Base-by-base conservation (phyloP, 2,113 vertebrate species). In the Erinaceus europaeus region DNA sequence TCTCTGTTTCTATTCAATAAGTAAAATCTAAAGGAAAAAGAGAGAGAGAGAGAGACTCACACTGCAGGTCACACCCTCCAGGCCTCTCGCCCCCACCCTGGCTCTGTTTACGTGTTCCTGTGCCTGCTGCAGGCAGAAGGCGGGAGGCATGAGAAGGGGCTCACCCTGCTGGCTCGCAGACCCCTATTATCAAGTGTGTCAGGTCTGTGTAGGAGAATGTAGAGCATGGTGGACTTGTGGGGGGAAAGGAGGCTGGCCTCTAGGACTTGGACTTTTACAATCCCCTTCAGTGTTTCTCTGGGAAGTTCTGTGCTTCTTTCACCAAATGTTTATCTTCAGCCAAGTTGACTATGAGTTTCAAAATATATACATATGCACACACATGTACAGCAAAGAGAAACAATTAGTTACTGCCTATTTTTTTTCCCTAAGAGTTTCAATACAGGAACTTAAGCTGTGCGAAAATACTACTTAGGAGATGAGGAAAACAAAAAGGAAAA, bases 301-400 rank as follows among this genome's bases (percentile, higher is more conserved):
- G 48, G 69, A 86, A 76, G 44, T 64, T 68, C 62, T 73, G 1
- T 20, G 59, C 52, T 92, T 81, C 65, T 89, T 32, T 89, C 71
- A 78, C 29, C 42, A 65, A 73, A 11, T 84, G n/a, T 91, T 36
- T 59, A 5, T 91, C 83, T 57, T 74, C 52, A 61, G 44, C 75
- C 53, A 90, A 79, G 20, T 84, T 9, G 4, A 59, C 90, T n/a
- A 14, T 73, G 34, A 55, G 64, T 71, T 50, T 62, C 27, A 21
- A 89, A 27, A 74, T 25, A 57, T 29, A 18, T 38, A 34, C 61
- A 40, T 32, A 20, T 23, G 27, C 8, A 17, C 57, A 81, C n/a
- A 62, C 52, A 78, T 23, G 62, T 20, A 65, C 34, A 65, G 40
- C n/a, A 77, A 40, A 75, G 23, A 32, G 29, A 72, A 64, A 29